phyloP scores from a whole-genome alignment of 2,888 invertebrate species.

The Leptinotarsa rubiginosa region DNA sequence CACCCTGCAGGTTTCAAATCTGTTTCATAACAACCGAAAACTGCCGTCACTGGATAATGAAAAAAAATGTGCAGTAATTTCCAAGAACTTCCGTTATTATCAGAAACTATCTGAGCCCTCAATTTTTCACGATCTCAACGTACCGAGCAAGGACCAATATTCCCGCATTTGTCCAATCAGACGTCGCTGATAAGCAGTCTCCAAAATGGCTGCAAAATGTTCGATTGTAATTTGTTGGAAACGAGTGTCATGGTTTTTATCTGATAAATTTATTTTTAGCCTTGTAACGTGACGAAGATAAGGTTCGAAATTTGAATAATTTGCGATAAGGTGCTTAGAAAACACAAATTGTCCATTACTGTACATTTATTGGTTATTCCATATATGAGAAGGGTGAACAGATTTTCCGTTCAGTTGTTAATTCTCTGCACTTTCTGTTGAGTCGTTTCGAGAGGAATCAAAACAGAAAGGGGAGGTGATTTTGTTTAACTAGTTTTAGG shows the following conservation, averaged over 20 bases:
- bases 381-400: not conserved
- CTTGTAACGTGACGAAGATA: slow-evolving; percentile 2
- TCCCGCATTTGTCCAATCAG: slow-evolving; percentile 35
- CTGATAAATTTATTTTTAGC: slow-evolving; percentile 14
- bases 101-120: not conserved
- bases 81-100: not conserved
- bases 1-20: no score
- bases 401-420: not conserved
- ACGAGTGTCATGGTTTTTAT: slow-evolving; percentile 19
- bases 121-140: not conserved
- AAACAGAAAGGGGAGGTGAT: not conserved
- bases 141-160: not conserved
- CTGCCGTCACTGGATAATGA: no score
- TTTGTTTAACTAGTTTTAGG: not conserved
- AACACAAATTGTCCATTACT: slow-evolving; percentile 23
- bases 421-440: not conserved
- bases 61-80: no score
- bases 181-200: slow-evolving; percentile 25
- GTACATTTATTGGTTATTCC: not conserved
- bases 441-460: not conserved
- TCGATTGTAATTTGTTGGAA: slow-evolving; percentile 23
- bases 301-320: slow-evolving; percentile 11
- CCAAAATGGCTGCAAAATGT: slow-evolving; percentile 40
- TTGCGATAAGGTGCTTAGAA: slow-evolving; percentile 17
- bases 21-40: no score